Evolutionary conservation across 2,888 invertebrate genomes (phyloP), one percentile per base, ranked within the genome.

Genomic region (Ichneumon xanthorius): DNA sequence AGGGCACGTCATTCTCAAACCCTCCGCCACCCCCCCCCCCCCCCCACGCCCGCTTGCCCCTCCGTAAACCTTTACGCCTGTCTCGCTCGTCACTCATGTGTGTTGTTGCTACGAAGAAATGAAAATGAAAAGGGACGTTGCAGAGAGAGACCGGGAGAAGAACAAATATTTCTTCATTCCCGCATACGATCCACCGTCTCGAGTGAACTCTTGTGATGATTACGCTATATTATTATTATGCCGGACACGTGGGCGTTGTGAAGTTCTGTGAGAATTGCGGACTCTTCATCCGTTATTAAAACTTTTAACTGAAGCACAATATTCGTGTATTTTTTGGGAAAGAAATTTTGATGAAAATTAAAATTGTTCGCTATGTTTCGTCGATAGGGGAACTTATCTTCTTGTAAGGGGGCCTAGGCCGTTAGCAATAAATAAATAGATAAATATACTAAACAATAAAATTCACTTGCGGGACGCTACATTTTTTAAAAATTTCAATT

Each of bases 51-150:
- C 26, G 26, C 26, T 3, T 19, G 55, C 37, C 9, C 61, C 63
- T 26, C 16, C 65, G 81, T 50, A 72, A 76, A 61, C 71, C 58
- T 75, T 80, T 75, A 75, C 86, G 72, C 83, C 73, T 73, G 86
- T 83, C 75, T 84, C 71, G 76, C 79, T 76, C 71, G 80, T 85
- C 85, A 77, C 80, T 82, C 80, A 77, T 63, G 85, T 67, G 82
- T 71, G 65, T 76, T 71, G 72, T 82, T 85, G 63, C 76, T 72
- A 19, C 58, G 67, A 72, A 80, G 80, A 80, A 82, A 85, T 80
- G 85, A 82, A 85, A 85, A 82, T 85, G 80, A 85, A 85, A 85
- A 80, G 76, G 80, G 76, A 76, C 48, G 73, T 67, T 50, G 80
- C 71, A 61, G 48, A 70, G 63, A 40, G 68, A 19, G 16, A 55